These are phyloP conservation scores for Lampris megalopsis DNA, from an alignment of 2,113 vertebrate genomes.

Conservation along the genomic window DNA sequence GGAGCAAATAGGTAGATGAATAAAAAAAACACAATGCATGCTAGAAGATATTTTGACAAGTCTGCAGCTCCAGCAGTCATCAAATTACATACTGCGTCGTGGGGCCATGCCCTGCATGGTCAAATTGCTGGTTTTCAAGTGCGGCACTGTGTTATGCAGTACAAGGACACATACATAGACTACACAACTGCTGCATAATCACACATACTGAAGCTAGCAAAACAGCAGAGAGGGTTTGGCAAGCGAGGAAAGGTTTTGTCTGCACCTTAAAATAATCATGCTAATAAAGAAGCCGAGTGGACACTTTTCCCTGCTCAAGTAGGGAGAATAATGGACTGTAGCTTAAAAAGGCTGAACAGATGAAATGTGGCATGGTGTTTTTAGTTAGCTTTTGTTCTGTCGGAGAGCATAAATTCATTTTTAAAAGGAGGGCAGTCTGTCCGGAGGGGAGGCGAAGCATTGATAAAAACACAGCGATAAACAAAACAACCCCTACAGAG, in stretches of 20 bases:
- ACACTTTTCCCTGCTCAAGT: constrained; percentile 20
- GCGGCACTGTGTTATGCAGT: constrained; percentile 37
- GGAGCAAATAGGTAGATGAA: neutral
- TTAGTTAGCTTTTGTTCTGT: constrained; percentile 26
- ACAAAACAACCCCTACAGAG: neutral
- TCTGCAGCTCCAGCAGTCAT: constrained; percentile 39
- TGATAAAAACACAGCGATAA: constrained; percentile 13
- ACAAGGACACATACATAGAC: constrained; percentile 47
- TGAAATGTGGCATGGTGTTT: constrained; percentile 21
- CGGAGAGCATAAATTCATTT: constrained; percentile 5
- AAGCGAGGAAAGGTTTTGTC: constrained; percentile 23
- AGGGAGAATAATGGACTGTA: constrained; percentile 18
- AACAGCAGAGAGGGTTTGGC: constrained; percentile 52
- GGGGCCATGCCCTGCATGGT: constrained; percentile 50
- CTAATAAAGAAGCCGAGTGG: constrained; percentile 50
- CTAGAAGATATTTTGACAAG: constrained; percentile 55
- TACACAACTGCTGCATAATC: constrained; percentile 51
- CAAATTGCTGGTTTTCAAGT: constrained; percentile 40
- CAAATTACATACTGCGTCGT: constrained; percentile 36
- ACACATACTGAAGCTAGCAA: constrained; percentile 39
- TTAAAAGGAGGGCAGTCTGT: neutral
- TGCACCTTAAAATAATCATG: constrained; percentile 35
- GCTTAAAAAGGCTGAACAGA: constrained; percentile 45
- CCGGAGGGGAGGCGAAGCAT: constrained; percentile 7
- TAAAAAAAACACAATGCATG: constrained; percentile 1